Evolutionary conservation across 1,140 invertebrate species (phyloP).

Genomic region (Bactericera cockerelli): DNA sequence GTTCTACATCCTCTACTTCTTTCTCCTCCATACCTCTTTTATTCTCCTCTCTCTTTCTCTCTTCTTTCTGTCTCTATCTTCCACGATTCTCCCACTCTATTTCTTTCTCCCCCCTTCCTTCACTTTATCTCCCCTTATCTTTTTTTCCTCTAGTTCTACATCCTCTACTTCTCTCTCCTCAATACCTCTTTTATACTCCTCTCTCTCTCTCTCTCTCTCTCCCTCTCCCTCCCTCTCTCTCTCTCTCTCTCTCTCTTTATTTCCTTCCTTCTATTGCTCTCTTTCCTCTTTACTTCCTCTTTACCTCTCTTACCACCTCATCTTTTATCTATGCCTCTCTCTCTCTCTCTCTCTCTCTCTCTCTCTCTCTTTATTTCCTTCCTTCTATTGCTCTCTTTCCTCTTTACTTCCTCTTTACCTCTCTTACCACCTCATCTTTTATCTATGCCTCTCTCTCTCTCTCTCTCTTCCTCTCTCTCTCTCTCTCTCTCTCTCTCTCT

Average conservation of each 20-base stretch:
- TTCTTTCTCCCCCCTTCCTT: no score
- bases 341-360: neutral
- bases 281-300: constrained; percentile 1
- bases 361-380: neutral
- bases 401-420: neutral
- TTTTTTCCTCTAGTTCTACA: no score
- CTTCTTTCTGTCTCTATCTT: no score
- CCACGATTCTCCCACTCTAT: no score
- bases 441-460: constrained; percentile 1
- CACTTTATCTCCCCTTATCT: no score
- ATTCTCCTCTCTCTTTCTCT: no score
- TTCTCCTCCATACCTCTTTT: no score
- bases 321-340: neutral
- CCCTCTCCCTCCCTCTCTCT: constrained; percentile 2
- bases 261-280: neutral
- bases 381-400: neutral
- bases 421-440: neutral
- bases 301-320: neutral
- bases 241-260: neutral
- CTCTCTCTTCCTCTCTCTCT: neutral
- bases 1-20: no score
- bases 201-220: constrained; percentile 12
- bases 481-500: neutral
- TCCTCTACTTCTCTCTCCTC: neutral
- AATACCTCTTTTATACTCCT: neutral